These are phyloP conservation scores for Sisor rabdophorus DNA, from an alignment of 2,113 vertebrate species.

Conservation along the genomic window DNA sequence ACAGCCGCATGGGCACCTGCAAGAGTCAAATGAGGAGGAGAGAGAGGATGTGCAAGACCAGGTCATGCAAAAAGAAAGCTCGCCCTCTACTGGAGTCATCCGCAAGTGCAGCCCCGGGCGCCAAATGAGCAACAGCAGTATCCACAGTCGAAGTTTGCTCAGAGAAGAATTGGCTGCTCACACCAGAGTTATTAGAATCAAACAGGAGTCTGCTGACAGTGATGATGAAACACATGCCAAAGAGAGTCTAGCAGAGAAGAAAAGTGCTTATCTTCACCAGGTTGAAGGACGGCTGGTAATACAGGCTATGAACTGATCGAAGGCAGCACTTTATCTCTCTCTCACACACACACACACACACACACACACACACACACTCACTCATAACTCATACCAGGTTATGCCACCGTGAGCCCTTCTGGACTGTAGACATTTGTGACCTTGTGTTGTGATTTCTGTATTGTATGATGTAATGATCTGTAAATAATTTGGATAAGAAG, in stretches of 20 bases:
- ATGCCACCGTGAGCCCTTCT: conserved; percentile 54
- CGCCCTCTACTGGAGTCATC: conserved; percentile 74
- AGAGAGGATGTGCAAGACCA: conserved; percentile 74
- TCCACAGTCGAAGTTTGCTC: conserved; percentile 58
- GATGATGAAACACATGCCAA: conserved; percentile 83
- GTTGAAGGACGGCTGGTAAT: conserved; percentile 96
- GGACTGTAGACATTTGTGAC: conserved; percentile 58
- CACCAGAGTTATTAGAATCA: conserved; percentile 86
- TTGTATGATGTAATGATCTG: conserved; percentile 64
- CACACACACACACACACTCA: conserved; percentile 41
- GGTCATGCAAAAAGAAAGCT: conserved; percentile 82
- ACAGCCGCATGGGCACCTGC: conserved; percentile 85
- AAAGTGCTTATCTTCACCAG: conserved; percentile 91
- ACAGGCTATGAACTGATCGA: conserved; percentile 89
- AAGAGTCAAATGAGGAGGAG: conserved; percentile 91
- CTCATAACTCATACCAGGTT: conserved; percentile 39
- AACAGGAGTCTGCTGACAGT: conserved; percentile 89
- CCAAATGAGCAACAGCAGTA: conserved; percentile 69
- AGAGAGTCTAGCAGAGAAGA: conserved; percentile 81
- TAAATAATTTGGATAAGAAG: conserved; percentile 62
- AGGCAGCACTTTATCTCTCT: too few relatives aligned
- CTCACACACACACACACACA: conserved; percentile 58
- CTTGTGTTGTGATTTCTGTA: conserved; percentile 69
- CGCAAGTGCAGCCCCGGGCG: conserved; percentile 79
- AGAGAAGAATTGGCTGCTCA: conserved; percentile 72